A percentile compares a stretch with the other conserved stretches of the same genome.
phyloP scores from a whole-genome alignment of 1,140 invertebrate genomes.

The Tetramorium parvispinum region DNA sequence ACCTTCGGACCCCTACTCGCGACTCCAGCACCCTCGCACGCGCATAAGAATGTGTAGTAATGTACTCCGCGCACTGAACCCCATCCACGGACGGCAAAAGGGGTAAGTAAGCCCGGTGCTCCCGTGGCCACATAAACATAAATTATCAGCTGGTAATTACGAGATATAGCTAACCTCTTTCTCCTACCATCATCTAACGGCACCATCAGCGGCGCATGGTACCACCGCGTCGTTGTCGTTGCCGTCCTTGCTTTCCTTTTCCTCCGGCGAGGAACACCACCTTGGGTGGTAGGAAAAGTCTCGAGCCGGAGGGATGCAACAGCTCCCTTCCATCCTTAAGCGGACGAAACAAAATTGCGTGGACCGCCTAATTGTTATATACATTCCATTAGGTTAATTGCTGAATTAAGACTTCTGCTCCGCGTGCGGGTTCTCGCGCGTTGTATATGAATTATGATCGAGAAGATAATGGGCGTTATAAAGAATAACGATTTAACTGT shows the following conservation, averaged over 20 bases:
- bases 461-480: slow-evolving; percentile 51
- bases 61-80: slow-evolving; percentile 78
- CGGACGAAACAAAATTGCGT: slow-evolving; percentile 74
- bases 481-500: slow-evolving; percentile 49
- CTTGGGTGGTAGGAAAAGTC: slow-evolving; percentile 30
- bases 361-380: slow-evolving; percentile 86
- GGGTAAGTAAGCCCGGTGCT: slow-evolving; percentile 82
- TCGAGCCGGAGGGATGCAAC: slow-evolving; percentile 60
- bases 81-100: slow-evolving; percentile 74
- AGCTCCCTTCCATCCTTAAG: slow-evolving; percentile 54
- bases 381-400: slow-evolving; percentile 86
- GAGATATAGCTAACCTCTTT: slow-evolving; percentile 80
- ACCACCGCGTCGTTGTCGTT: slow-evolving; percentile 32
- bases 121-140: slow-evolving; percentile 85
- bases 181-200: slow-evolving; percentile 43
- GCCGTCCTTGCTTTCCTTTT: slow-evolving; percentile 56
- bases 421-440: slow-evolving; percentile 63
- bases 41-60: slow-evolving; percentile 84
- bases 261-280: slow-evolving; percentile 26
- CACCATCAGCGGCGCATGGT: slow-evolving; percentile 51
- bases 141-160: slow-evolving; percentile 87
- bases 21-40: slow-evolving; percentile 59
- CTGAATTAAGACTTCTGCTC: slow-evolving; percentile 85
- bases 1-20: slow-evolving; percentile 39
- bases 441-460: slow-evolving; percentile 75